Conservation (phyloP, 2,888 invertebrate species). For the Ennomos fuscantarius region DNA sequence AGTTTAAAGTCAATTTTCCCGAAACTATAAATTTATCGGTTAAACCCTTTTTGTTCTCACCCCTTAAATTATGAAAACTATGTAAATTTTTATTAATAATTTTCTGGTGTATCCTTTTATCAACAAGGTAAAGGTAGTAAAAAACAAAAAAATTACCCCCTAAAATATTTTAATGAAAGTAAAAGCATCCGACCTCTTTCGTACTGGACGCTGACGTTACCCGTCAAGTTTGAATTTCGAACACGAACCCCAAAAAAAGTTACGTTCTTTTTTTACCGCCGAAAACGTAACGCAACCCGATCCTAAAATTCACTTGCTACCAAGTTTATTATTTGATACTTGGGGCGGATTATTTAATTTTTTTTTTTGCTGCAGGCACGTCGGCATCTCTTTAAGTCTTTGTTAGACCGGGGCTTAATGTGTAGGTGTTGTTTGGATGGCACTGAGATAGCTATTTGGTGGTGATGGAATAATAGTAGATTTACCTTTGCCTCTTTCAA, state of each 20-base stretch:
- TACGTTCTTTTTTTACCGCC: conserved; percentile 63
- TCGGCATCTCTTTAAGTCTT: conserved; percentile 74
- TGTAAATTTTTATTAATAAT: no score
- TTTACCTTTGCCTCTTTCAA: conserved; percentile 5
- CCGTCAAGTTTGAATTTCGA: conserved; percentile 79
- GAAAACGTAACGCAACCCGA: conserved; percentile 69
- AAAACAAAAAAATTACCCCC: conserved; percentile 2
- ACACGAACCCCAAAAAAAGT: conserved; percentile 43
- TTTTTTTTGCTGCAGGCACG: conserved; percentile 63
- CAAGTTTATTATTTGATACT: conserved; percentile 85
- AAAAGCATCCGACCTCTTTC: conserved; percentile 66
- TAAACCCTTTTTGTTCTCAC: no score
- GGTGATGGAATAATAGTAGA: conserved; percentile 17
- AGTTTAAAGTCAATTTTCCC: no score
- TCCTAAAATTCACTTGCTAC: conserved; percentile 84
- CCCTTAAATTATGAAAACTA: no score
- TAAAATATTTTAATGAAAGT: conserved; percentile 57
- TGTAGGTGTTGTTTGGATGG: conserved; percentile 65
- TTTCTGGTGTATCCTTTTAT: no score
- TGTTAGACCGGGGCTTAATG: conserved; percentile 64
- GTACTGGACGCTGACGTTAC: conserved; percentile 69
- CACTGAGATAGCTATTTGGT: conserved; percentile 53
- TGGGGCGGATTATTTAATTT: conserved; percentile 68
- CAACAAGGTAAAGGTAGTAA: background rate
- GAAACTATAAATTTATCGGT: no score